These are phyloP conservation scores for Trididemnum nubilum DNA, from an alignment of 23 tunicate genomes.

Conservation along the genomic window DNA sequence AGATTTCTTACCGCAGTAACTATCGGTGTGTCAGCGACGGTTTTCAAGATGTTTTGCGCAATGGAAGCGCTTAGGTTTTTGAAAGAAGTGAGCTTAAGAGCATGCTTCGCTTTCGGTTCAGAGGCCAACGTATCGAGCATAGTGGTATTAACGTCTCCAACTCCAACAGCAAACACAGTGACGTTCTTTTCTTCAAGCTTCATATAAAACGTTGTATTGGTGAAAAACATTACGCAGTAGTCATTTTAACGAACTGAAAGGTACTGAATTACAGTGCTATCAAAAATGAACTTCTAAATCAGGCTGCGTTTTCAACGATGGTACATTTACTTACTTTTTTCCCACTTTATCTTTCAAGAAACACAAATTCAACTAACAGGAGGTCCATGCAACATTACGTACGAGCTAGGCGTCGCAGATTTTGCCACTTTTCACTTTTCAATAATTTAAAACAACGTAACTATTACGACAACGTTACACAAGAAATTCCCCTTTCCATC, in stretches of 20 bases:
- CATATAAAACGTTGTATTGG: not conserved
- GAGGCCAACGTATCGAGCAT: slow-evolving; percentile 11
- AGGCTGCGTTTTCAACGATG: no score
- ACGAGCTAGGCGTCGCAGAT: no score
- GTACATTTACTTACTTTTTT: not conserved
- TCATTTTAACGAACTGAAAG: no score
- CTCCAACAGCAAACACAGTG: slow-evolving; percentile 24
- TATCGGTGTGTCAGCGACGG: not conserved
- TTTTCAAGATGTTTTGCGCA: not conserved
- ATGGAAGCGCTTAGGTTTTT: not conserved
- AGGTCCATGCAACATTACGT: no score
- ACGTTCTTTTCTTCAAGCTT: slow-evolving; percentile 8
- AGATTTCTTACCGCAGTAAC: not conserved
- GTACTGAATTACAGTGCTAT: not conserved
- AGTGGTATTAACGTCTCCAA: not conserved
- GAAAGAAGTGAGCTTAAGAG: not conserved
- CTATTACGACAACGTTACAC: no score
- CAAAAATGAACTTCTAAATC: not conserved
- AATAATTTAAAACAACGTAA: no score
- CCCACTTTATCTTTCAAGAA: not conserved
- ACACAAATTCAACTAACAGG: not conserved
- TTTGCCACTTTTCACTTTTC: no score
- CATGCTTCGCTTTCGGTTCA: slow-evolving; percentile 5
- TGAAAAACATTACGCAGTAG: no score
- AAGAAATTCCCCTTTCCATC: no score